Conservation (phyloP, 2,797 vertebrate genomes). For the Aldrovandia affinis region DNA sequence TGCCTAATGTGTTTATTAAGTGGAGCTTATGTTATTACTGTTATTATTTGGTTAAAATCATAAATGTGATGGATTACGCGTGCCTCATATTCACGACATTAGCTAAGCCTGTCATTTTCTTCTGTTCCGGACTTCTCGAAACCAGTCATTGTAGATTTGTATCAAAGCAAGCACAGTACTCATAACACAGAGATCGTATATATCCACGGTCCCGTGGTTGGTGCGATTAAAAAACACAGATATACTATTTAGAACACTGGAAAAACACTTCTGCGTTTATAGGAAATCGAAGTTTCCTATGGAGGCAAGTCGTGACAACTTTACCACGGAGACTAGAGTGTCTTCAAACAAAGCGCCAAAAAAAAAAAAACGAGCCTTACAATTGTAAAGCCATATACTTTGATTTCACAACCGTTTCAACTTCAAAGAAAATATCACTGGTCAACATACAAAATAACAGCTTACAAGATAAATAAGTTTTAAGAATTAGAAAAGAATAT, state of each 20-base stretch:
- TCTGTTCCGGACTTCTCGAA: neutral
- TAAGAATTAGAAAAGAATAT: neutral
- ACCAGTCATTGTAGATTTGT: neutral
- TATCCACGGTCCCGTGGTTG: conserved; percentile 4
- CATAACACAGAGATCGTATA: neutral
- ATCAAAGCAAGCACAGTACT: conserved; percentile 4
- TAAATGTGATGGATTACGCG: neutral
- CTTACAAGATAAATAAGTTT: neutral
- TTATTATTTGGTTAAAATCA: neutral
- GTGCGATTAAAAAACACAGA: neutral
- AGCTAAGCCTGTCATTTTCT: neutral
- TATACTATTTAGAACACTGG: neutral
- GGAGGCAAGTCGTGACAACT: conserved; percentile 2
- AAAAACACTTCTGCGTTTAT: neutral
- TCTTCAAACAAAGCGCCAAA: neutral
- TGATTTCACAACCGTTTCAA: neutral
- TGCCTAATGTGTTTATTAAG: neutral
- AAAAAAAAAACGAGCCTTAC: neutral
- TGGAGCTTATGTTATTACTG: neutral
- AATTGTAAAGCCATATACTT: neutral
- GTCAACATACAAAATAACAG: too few species aligned
- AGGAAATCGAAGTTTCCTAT: neutral
- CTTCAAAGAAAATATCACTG: neutral
- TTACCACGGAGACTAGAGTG: neutral
- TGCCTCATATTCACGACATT: neutral